Evolutionary conservation across 1,140 invertebrate species (phyloP).

Genomic region (Battus philenor): DNA sequence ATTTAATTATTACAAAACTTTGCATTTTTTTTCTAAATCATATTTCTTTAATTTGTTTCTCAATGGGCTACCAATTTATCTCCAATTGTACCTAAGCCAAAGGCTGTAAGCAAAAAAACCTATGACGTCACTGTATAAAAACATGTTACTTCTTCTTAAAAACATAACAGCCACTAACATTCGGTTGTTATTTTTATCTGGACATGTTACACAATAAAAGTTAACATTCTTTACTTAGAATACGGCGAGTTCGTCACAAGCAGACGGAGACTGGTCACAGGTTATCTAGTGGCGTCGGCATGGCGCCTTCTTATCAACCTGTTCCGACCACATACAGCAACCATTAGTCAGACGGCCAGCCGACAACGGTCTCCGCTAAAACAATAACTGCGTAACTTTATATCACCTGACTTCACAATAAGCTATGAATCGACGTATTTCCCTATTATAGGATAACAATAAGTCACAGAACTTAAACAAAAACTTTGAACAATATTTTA

Average conservation of each 20-base stretch:
- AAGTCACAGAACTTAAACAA: too few relatives aligned
- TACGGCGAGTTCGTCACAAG: slow-evolving; percentile 4
- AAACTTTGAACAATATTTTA: too few relatives aligned
- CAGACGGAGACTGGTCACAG: slow-evolving; percentile 27
- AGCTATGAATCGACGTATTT: slow-evolving; percentile 10
- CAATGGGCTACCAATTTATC: too few relatives aligned
- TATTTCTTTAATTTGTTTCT: too few relatives aligned
- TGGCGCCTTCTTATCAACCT: slow-evolving; percentile 60
- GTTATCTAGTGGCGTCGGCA: slow-evolving; percentile 35
- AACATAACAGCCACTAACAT: too few relatives aligned
- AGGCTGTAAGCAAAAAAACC: too few relatives aligned
- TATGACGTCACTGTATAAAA: too few relatives aligned
- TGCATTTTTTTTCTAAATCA: too few relatives aligned
- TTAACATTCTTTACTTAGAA: slow-evolving; percentile 2
- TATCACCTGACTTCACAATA: slow-evolving; percentile 2
- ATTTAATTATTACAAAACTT: too few relatives aligned
- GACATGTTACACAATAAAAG: not conserved
- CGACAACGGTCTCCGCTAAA: slow-evolving; percentile 16
- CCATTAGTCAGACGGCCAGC: slow-evolving; percentile 21
- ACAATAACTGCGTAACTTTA: slow-evolving; percentile 17
- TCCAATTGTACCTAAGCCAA: too few relatives aligned
- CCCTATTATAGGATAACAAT: too few relatives aligned
- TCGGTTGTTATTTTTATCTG: not conserved
- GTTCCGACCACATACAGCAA: slow-evolving; percentile 21
- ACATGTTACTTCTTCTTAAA: too few relatives aligned